These are phyloP conservation scores for Drosophila ironensis DNA, from an alignment of 1,140 invertebrate species.

Conservation along the genomic window DNA sequence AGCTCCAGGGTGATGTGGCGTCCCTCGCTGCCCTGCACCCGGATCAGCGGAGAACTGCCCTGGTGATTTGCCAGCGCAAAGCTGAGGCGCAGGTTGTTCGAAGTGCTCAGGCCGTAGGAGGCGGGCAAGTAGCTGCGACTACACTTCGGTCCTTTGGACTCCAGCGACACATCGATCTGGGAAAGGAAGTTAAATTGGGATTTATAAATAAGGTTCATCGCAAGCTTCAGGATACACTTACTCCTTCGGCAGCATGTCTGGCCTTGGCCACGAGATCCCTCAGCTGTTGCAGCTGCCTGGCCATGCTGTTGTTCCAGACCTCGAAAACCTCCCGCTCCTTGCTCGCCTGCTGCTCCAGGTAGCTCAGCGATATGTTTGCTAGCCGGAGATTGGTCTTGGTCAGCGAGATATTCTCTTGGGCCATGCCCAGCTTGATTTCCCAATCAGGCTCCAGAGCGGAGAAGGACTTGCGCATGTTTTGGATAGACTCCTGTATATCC, in stretches of 20 bases:
- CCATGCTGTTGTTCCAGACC: conserved; percentile 85
- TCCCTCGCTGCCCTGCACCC: conserved; percentile 82
- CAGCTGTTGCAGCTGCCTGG: conserved; percentile 86
- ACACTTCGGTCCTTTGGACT: conserved; percentile 86
- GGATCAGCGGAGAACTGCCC: conserved; percentile 81
- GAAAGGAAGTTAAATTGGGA: conserved; percentile 6
- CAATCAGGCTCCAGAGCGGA: conserved; percentile 84
- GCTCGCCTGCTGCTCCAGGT: conserved; percentile 82
- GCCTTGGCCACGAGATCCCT: conserved; percentile 89
- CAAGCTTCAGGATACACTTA: conserved; percentile 84
- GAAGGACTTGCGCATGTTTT: conserved; percentile 83
- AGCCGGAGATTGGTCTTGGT: conserved; percentile 71
- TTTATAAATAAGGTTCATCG: too few species aligned
- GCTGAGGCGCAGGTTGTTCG: conserved; percentile 87
- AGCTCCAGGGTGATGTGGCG: conserved; percentile 93
- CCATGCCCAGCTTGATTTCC: conserved; percentile 83
- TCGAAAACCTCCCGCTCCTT: conserved; percentile 84
- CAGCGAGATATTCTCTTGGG: conserved; percentile 78
- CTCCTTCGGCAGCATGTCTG: conserved; percentile 90
- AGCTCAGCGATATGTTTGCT: conserved; percentile 83
- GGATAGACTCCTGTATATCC: conserved; percentile 82
- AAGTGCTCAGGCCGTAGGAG: conserved; percentile 86
- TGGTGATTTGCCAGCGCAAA: conserved; percentile 85
- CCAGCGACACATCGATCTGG: conserved; percentile 91
- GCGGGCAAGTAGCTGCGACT: conserved; percentile 87